Evolutionary conservation across 2,888 invertebrate species (phyloP).

Genomic region (Drosophila kanekoi): DNA sequence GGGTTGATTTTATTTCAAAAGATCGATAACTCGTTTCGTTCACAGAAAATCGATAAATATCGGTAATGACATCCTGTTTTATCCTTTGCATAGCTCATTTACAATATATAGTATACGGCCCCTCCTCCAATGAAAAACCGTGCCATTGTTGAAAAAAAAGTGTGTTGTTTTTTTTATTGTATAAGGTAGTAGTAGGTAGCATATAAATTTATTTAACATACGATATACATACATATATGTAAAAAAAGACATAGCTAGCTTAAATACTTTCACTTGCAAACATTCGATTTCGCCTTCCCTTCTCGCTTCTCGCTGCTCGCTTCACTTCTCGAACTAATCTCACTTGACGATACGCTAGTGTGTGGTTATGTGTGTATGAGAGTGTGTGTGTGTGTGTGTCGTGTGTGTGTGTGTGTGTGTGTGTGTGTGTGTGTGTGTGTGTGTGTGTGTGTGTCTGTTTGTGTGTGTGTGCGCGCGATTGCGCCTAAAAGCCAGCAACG

Average conservation of each 20-base stretch:
- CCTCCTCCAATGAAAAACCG: no score
- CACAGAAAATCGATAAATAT: no score
- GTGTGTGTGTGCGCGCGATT: constrained; percentile 1
- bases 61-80: no score
- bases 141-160: constrained; percentile 23
- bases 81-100: no score
- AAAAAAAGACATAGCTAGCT: constrained; percentile 76
- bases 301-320: not conserved
- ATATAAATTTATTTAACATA: constrained; percentile 77
- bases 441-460: constrained; percentile 3
- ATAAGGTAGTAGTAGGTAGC: constrained; percentile 76
- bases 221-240: constrained; percentile 62
- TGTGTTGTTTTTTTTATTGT: constrained; percentile 48
- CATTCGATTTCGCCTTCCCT: constrained; percentile 19
- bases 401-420: constrained; percentile 11
- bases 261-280: constrained; percentile 66
- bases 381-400: constrained; percentile 8
- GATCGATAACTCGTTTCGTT: no score
- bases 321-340: constrained; percentile 46
- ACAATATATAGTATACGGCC: no score
- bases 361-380: constrained; percentile 9
- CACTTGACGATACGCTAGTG: constrained; percentile 60
- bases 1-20: no score
- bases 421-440: constrained; percentile 10
- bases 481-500: constrained; percentile 88